A percentile compares a stretch with the other conserved stretches of the same genome.
Conservation (phyloP, 2,113 vertebrate genomes). For the Psittacula cyanocephala region DNA sequence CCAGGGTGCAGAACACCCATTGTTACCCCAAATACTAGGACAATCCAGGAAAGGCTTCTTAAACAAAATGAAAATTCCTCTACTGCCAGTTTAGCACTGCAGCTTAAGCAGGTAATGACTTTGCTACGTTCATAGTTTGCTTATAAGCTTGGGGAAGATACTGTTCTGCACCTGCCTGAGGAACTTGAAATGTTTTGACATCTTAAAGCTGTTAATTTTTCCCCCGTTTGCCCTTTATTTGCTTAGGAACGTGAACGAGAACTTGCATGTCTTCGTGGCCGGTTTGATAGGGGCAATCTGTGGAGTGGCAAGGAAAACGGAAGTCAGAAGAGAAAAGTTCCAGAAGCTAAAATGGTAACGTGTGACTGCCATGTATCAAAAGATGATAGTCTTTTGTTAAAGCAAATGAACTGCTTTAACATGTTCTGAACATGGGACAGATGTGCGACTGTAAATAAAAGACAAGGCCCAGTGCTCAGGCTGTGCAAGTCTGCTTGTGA, state of each 20-base stretch:
- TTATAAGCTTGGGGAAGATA: background rate
- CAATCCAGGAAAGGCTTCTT: conserved; percentile 85
- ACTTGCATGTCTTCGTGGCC: conserved; percentile 84
- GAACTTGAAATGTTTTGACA: background rate
- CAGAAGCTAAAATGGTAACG: conserved; percentile 73
- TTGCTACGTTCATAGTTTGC: background rate
- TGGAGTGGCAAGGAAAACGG: conserved; percentile 76
- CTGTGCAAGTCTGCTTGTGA: rapidly evolving
- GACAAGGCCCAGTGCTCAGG: background rate
- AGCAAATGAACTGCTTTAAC: background rate
- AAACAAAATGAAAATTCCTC: conserved; percentile 78
- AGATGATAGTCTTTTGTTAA: background rate
- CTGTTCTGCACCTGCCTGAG: background rate
- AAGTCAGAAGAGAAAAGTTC: conserved; percentile 43
- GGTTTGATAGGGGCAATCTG: conserved; percentile 85
- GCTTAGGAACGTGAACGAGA: conserved; percentile 90
- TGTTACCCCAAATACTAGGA: conserved; percentile 83
- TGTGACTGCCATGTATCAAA: background rate
- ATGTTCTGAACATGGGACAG: background rate
- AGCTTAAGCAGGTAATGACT: conserved; percentile 85
- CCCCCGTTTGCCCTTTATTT: background rate
- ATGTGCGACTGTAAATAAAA: background rate
- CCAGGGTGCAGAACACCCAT: conserved; percentile 63
- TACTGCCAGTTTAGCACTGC: conserved; percentile 81
- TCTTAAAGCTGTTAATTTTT: background rate